These are phyloP conservation scores for Brachionus calyciflorus DNA, from an alignment of 1,140 invertebrate genomes.

Conservation along the genomic window DNA sequence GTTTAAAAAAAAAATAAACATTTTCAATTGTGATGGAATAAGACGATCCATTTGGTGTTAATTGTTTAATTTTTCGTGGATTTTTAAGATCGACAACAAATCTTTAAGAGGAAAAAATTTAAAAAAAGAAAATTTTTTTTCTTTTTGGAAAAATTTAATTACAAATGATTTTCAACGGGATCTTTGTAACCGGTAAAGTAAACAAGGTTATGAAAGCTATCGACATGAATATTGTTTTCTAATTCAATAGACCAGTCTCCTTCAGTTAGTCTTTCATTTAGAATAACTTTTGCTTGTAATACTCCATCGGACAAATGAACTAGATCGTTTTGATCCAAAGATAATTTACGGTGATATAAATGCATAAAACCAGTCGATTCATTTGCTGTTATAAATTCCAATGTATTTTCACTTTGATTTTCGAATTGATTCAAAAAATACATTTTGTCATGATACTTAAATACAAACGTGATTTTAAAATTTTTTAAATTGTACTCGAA, in stretches of 20 bases:
- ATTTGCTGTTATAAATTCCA: conserved; percentile 84
- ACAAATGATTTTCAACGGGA: conserved; percentile 63
- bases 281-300: conserved; percentile 7
- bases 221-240: conserved; percentile 59
- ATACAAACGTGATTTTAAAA: neutral
- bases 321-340: neutral
- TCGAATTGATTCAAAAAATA: conserved; percentile 72
- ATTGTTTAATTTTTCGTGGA: conserved; percentile 51
- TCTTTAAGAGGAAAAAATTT: conserved; percentile 53
- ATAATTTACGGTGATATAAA: conserved; percentile 65
- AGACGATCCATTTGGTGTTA: conserved; percentile 59
- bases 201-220: conserved; percentile 57
- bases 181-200: conserved; percentile 63
- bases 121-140: conserved; percentile 48
- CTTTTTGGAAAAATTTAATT: conserved; percentile 49
- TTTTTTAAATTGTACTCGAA: too few species aligned
- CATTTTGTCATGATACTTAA: conserved; percentile 76
- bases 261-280: neutral
- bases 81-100: conserved; percentile 60
- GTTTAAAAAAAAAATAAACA: too few species aligned
- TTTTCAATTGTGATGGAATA: conserved; percentile 58
- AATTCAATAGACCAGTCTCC: conserved; percentile 33
- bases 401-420: conserved; percentile 55
- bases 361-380: conserved; percentile 88
- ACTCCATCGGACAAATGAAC: neutral